Percentiles rank a stretch among this genome's conserved stretches.
Conservation (phyloP, 2,888 invertebrate species). For the Dinocampus coccinellae region DNA sequence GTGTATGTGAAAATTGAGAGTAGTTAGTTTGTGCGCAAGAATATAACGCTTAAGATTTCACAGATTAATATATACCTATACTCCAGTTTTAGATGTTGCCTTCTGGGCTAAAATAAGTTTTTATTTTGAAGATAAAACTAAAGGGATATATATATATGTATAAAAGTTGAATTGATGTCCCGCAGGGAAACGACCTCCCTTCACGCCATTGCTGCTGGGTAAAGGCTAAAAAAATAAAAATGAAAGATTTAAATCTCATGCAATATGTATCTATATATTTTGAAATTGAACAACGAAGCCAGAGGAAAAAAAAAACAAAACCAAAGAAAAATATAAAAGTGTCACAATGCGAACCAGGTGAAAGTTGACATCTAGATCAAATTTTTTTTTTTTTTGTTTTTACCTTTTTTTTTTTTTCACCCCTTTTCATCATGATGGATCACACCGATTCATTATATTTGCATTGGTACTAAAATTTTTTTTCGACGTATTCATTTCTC, state of each 20-base stretch:
- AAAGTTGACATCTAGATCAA: slow-evolving; percentile 10
- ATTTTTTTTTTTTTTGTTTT: no score
- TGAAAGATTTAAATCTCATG: slow-evolving; percentile 28
- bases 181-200: slow-evolving; percentile 47
- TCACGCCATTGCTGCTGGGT: slow-evolving; percentile 26
- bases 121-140: slow-evolving; percentile 10
- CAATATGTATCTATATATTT: slow-evolving; percentile 5
- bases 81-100: slow-evolving; percentile 40
- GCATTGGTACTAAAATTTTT: no score
- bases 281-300: background rate
- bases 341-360: slow-evolving; percentile 38
- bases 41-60: slow-evolving; percentile 33
- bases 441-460: no score
- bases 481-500: no score
- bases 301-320: background rate
- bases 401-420: background rate
- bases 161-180: slow-evolving; percentile 41
- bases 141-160: slow-evolving; percentile 15
- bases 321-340: slow-evolving; percentile 39
- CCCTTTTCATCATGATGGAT: slow-evolving; percentile 6
- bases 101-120: slow-evolving; percentile 1
- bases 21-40: slow-evolving; percentile 32
- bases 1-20: slow-evolving; percentile 29
- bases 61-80: slow-evolving; percentile 40
- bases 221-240: slow-evolving; percentile 11